These are phyloP conservation scores for Lytechinus variegatus DNA, from an alignment of 35 echinoderm and acorn worm species.

Conservation along the genomic window DNA sequence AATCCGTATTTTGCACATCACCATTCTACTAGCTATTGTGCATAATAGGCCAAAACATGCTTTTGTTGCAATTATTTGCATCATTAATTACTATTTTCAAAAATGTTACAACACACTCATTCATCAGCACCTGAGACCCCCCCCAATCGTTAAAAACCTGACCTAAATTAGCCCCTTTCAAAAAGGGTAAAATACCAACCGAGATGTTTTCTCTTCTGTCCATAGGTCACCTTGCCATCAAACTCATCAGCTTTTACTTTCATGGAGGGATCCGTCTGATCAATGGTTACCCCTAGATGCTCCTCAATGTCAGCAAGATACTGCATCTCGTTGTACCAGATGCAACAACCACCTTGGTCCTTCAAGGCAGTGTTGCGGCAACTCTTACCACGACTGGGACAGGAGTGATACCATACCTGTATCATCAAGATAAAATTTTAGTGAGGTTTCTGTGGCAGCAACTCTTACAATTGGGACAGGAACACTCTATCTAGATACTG, in stretches of 20 bases:
- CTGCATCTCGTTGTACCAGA: slow-evolving; percentile 99
- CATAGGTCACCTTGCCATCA: slow-evolving; percentile 96
- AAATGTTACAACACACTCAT: no score
- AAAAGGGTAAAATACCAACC: slow-evolving; percentile 50
- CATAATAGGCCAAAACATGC: no score
- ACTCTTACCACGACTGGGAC: slow-evolving; percentile 76
- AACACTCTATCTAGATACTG: no score
- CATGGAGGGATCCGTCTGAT: slow-evolving; percentile 74
- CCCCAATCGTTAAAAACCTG: no score
- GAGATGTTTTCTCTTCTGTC: slow-evolving; percentile 72
- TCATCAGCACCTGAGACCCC: no score
- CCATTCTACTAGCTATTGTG: no score
- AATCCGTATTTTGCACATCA: no score
- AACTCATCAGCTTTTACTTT: slow-evolving; percentile 88
- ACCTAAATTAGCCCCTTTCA: no score
- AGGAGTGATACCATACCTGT: slow-evolving; percentile 96
- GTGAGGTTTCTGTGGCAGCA: slow-evolving; percentile 68
- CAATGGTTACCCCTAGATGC: slow-evolving; percentile 91
- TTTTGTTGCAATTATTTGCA: no score
- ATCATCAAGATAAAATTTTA: not conserved
- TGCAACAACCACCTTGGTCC: slow-evolving; percentile 85
- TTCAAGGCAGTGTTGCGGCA: slow-evolving; percentile 88
- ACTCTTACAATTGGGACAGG: slow-evolving; percentile 77
- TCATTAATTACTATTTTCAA: no score
- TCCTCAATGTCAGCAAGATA: slow-evolving; percentile 93